Conservation (phyloP, 2,113 vertebrate genomes). For the Archilochus colubris region DNA sequence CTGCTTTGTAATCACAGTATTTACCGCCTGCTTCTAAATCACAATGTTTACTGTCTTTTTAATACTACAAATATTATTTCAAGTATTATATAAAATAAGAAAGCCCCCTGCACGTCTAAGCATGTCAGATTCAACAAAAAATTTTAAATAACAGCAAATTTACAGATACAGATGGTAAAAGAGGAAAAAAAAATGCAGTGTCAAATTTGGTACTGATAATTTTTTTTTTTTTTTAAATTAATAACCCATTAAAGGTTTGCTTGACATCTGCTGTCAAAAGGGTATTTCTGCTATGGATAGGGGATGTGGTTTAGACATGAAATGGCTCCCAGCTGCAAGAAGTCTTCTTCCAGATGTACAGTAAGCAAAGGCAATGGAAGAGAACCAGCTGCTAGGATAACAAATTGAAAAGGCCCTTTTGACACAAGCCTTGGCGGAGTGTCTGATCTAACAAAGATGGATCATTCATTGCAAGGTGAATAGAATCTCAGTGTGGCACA, state of each 20-base stretch:
- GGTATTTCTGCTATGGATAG: conserved; percentile 70
- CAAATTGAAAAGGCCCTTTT: conserved; percentile 71
- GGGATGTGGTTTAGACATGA: conserved; percentile 72
- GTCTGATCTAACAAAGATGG: conserved; percentile 72
- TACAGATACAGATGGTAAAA: not conserved
- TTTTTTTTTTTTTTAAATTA: conserved; percentile 33
- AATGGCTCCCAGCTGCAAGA: conserved; percentile 82
- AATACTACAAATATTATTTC: not conserved
- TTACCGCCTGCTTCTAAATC: not conserved
- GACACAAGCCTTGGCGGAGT: conserved; percentile 49
- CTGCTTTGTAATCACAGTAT: not conserved
- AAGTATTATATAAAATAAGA: not conserved
- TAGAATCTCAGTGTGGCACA: conserved; percentile 16
- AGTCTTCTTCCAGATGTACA: conserved; percentile 74
- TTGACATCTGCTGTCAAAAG: conserved; percentile 58
- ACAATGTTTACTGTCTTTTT: not conserved
- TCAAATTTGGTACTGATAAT: not conserved
- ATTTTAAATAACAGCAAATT: not conserved
- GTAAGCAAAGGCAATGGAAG: conserved; percentile 71
- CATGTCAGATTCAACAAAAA: not conserved
- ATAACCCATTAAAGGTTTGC: conserved; percentile 45
- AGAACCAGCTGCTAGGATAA: conserved; percentile 76
- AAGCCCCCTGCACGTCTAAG: not conserved
- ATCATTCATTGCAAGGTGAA: conserved; percentile 67
- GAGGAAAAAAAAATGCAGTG: not conserved